These are phyloP conservation scores for Ptychobarbus kaznakovi DNA, from an alignment of 2,797 vertebrate genomes.

Conservation along the genomic window DNA sequence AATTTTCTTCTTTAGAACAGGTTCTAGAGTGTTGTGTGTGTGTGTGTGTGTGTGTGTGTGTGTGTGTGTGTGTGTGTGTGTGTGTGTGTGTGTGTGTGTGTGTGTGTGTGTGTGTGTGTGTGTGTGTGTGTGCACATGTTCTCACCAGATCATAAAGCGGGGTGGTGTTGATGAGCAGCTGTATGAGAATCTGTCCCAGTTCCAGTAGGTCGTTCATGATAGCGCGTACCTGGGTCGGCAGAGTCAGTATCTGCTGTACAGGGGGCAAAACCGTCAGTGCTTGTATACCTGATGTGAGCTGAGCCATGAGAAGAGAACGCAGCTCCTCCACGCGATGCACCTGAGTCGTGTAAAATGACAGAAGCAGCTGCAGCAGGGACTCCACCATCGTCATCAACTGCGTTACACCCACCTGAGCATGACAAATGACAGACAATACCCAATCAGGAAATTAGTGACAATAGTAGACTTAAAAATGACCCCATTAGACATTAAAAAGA, in stretches of 20 bases:
- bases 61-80: neutral
- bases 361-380: conserved; percentile 65
- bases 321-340: conserved; percentile 63
- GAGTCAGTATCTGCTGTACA: conserved; percentile 59
- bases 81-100: neutral
- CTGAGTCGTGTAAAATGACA: conserved; percentile 63
- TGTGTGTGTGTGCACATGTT: neutral
- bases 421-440: conserved; percentile 9
- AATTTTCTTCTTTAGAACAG: neutral
- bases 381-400: conserved; percentile 61
- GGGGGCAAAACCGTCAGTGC: conserved; percentile 58
- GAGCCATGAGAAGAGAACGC: conserved; percentile 45
- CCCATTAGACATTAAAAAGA: neutral
- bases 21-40: neutral
- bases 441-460: neutral
- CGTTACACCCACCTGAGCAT: conserved; percentile 68
- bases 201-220: conserved; percentile 68
- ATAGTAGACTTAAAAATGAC: neutral
- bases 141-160: conserved; percentile 77
- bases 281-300: conserved; percentile 53
- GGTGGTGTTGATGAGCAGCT: conserved; percentile 74
- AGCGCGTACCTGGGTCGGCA: conserved; percentile 66
- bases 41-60: neutral
- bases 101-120: neutral
- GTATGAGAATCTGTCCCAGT: conserved; percentile 71